A percentile compares a stretch with the other conserved stretches of the same genome.
Evolutionary conservation across 2,113 vertebrate genomes (phyloP).

Genomic region (Neogobius melanostomus): DNA sequence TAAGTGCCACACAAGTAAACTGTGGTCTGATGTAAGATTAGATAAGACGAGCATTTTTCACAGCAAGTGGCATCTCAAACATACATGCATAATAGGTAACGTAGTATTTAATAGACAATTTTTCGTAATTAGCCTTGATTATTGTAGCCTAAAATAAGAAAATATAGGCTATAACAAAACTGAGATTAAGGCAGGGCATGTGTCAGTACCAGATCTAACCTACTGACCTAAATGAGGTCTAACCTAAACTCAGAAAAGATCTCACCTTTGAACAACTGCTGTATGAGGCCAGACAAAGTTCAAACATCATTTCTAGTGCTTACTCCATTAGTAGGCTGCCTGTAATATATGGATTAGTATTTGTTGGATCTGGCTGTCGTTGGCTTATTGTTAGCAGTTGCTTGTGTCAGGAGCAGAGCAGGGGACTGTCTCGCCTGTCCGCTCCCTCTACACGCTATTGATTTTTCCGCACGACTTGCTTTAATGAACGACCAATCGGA

Average conservation of each 20-base stretch:
- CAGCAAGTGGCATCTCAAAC: too few relatives aligned
- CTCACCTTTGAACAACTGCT: not conserved
- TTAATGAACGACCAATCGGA: conserved; percentile 65
- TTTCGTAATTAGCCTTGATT: too few relatives aligned
- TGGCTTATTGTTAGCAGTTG: conserved; percentile 35
- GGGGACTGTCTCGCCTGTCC: conserved; percentile 52
- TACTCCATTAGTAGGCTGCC: not conserved
- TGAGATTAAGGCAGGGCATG: too few relatives aligned
- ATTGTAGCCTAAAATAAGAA: too few relatives aligned
- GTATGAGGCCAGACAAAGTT: conserved; percentile 22
- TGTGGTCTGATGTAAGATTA: not conserved
- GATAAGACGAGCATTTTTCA: not conserved
- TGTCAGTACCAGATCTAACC: too few relatives aligned
- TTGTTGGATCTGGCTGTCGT: conserved; percentile 32
- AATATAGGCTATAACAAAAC: too few relatives aligned
- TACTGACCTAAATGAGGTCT: not conserved
- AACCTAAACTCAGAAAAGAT: not conserved
- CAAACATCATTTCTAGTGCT: conserved; percentile 26
- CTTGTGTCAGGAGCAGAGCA: conserved; percentile 29
- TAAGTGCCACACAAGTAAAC: conserved; percentile 19
- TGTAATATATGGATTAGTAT: conserved; percentile 35
- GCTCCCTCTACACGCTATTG: conserved; percentile 61
- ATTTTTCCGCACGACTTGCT: conserved; percentile 68
- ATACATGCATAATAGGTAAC: too few relatives aligned
- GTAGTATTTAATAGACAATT: too few relatives aligned